Conservation (phyloP, 2,113 vertebrate genomes). For the Manacus vitellinus region DNA sequence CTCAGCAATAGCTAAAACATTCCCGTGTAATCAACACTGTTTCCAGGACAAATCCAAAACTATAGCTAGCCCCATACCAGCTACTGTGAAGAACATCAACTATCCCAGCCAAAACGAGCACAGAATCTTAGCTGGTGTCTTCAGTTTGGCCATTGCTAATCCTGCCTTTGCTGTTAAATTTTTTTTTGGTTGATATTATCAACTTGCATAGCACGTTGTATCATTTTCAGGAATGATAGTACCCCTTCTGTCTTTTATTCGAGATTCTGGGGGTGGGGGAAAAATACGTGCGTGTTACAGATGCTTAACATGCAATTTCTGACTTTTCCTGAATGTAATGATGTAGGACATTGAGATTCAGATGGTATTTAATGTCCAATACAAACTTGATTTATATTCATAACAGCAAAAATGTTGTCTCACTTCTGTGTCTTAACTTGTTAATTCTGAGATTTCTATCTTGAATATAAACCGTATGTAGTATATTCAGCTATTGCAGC, state of each 20-base stretch:
- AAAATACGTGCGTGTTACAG: neutral
- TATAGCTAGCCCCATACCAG: neutral
- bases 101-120: neutral
- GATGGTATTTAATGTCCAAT: neutral
- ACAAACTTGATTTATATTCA: neutral
- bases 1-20: neutral
- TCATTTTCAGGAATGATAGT: neutral
- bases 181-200: neutral
- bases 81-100: neutral
- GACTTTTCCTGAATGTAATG: neutral
- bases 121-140: neutral
- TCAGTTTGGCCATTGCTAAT: neutral
- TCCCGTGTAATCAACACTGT: neutral
- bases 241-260: neutral
- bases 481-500: neutral
- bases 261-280: neutral
- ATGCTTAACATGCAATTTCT: neutral
- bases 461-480: neutral
- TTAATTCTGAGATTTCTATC: neutral
- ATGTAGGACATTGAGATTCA: neutral
- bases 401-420: neutral
- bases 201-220: neutral
- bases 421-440: neutral
- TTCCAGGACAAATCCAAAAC: neutral
- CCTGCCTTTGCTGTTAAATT: neutral